phyloP scores from a whole-genome alignment of 2,888 invertebrate species.

The Calephelis perditalis region DNA sequence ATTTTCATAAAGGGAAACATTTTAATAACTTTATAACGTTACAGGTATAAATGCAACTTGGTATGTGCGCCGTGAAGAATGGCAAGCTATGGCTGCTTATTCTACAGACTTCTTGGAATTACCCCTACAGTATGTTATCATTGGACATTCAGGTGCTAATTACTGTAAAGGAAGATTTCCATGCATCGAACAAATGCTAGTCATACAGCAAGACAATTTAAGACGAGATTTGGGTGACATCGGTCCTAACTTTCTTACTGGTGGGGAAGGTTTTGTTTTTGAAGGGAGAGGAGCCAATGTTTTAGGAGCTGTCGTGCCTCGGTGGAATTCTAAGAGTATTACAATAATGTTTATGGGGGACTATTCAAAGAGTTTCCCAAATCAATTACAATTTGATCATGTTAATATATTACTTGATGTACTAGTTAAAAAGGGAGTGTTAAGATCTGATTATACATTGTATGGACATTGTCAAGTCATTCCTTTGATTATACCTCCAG shows the following conservation, averaged over 20 bases:
- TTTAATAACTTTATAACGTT: slow-evolving; percentile 26
- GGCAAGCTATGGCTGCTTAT: slow-evolving; percentile 33
- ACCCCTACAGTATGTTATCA: slow-evolving; percentile 46
- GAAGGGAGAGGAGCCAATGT: slow-evolving; percentile 34
- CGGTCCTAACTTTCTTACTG: slow-evolving; percentile 54
- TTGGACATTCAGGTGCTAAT: slow-evolving; percentile 47
- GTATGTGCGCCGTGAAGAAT: slow-evolving; percentile 49
- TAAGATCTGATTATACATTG: slow-evolving; percentile 40
- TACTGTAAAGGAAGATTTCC: slow-evolving; percentile 40
- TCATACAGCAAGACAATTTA: slow-evolving; percentile 46
- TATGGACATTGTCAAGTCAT: slow-evolving; percentile 49
- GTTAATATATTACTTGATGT: slow-evolving; percentile 41
- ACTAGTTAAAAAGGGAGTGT: slow-evolving; percentile 38
- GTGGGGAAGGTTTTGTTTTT: slow-evolving; percentile 50
- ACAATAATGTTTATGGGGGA: slow-evolving; percentile 56
- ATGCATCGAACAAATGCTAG: slow-evolving; percentile 44
- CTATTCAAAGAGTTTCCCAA: slow-evolving; percentile 37
- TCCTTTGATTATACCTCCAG: slow-evolving; percentile 41
- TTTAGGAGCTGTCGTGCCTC: slow-evolving; percentile 42
- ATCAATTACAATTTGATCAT: slow-evolving; percentile 44
- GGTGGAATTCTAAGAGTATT: slow-evolving; percentile 45
- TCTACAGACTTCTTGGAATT: slow-evolving; percentile 37
- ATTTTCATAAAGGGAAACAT: too few relatives aligned
- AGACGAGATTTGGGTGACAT: slow-evolving; percentile 46
- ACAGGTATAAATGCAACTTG: slow-evolving; percentile 53